Conservation (phyloP, 2,113 vertebrate genomes). For the Numenius arquata region DNA sequence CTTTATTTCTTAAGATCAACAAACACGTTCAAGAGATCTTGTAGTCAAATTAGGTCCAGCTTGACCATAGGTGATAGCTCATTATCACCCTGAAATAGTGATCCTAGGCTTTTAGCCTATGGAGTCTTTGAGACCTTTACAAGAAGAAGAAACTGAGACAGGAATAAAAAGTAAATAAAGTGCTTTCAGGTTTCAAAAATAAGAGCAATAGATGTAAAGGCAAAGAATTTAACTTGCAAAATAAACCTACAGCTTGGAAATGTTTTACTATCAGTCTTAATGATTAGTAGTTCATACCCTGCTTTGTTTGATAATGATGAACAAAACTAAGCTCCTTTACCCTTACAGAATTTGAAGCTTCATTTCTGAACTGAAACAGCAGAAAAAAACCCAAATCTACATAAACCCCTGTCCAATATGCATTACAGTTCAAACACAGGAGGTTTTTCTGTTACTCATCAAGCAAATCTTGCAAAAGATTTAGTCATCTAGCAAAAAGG, state of each 20-base stretch:
- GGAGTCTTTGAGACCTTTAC: background rate
- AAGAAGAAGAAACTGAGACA: background rate
- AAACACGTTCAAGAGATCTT: background rate
- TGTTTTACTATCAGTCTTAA: background rate
- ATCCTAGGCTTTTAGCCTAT: background rate
- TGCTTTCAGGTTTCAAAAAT: background rate
- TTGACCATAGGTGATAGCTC: background rate
- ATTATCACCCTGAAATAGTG: background rate
- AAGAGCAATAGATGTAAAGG: background rate
- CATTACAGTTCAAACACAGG: background rate
- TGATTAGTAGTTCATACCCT: background rate
- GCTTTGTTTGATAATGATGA: background rate
- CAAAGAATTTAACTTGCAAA: background rate
- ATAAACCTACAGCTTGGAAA: background rate
- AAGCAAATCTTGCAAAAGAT: background rate
- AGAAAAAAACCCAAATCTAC: background rate
- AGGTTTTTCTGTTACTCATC: background rate
- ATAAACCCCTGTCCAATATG: background rate
- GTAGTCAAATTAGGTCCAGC: background rate
- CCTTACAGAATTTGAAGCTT: background rate
- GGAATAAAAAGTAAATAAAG: background rate
- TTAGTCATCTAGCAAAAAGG: background rate
- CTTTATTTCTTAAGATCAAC: background rate
- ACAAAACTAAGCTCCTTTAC: background rate
- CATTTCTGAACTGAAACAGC: background rate